These are phyloP conservation scores for Acanthosepion esculentum DNA, from an alignment of 2,888 invertebrate genomes.

Conservation along the genomic window DNA sequence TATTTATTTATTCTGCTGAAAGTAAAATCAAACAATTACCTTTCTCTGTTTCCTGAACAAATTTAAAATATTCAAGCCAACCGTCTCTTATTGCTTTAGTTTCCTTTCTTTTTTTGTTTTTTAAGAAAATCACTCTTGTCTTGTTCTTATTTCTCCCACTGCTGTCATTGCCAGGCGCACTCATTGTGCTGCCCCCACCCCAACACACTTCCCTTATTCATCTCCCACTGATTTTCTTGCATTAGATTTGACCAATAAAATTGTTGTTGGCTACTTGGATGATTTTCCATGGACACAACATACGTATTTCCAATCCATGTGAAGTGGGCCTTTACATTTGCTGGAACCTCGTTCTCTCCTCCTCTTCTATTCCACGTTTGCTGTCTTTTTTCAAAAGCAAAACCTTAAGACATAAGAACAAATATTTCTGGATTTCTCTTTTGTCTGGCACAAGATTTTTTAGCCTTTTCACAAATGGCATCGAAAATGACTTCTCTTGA, in stretches of 20 bases:
- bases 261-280: conserved; percentile 8
- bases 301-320: conserved; percentile 33
- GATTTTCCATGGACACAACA: neutral
- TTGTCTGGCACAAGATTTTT: neutral
- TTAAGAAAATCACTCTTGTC: too few species aligned
- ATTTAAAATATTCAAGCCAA: neutral
- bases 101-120: too few species aligned
- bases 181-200: too few species aligned
- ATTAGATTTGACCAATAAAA: conserved; percentile 33
- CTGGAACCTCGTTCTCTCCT: neutral
- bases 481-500: neutral
- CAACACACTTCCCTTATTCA: neutral
- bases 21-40: neutral
- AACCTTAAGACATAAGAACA: neutral
- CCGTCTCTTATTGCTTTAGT: neutral
- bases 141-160: neutral
- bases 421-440: neutral
- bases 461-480: neutral
- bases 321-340: neutral
- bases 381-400: neutral
- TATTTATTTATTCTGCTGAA: too few species aligned
- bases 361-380: neutral
- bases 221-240: conserved; percentile 8
- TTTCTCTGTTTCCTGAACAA: neutral
- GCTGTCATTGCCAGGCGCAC: neutral